Base-by-base conservation (phyloP, 1,140 invertebrate species). In the Philopotamus ludificatus region DNA sequence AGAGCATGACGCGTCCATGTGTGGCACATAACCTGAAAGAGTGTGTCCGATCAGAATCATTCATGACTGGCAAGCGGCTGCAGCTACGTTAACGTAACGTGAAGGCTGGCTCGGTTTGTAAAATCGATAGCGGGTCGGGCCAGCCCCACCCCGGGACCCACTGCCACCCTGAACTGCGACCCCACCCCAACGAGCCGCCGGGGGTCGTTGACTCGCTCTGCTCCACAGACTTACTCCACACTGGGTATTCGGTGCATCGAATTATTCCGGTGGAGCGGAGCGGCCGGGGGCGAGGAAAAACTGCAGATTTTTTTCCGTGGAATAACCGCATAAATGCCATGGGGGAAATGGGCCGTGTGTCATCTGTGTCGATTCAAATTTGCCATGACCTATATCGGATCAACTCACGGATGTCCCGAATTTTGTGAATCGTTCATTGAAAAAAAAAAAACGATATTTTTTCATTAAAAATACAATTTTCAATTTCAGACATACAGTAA, bases 81-180 rank as follows among this genome's bases (percentile, higher is more conserved):
- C 53, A 55, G 53, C 53, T 39, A 57, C 54, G 54, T 42, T 57
- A 57, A 57, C 54, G 54, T 57, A 57, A 57, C 42, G 23, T 50
- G 58, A 49, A 50, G 21, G 44, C 44, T 20, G 23, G 12, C 16
- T 44, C 59, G 23, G 59, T 62, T 62, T 62, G 59, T 62, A 62
- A 62, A 62, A 62, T 62, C 59, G 59, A 62, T 62, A 62, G 26
- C 59, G 25, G 45, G 58, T 44, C 15, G 22, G 12, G 21, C 21
- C 44, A 7, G 16, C 21, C 16, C 47, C 59, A 15, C 45, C 39
- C 18, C 20, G 22, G 8, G 10, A 10, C 58, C 22, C 59, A 15
- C 22, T 10, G 21, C 39, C 12, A 3, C 3, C 50, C 50, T 4
- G 28, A 34, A 34, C 12, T 12, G 3, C 18, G n/a, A n/a, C 57